Base-by-base conservation (phyloP, 2,888 invertebrate genomes). In the Lasius fuliginosus region DNA sequence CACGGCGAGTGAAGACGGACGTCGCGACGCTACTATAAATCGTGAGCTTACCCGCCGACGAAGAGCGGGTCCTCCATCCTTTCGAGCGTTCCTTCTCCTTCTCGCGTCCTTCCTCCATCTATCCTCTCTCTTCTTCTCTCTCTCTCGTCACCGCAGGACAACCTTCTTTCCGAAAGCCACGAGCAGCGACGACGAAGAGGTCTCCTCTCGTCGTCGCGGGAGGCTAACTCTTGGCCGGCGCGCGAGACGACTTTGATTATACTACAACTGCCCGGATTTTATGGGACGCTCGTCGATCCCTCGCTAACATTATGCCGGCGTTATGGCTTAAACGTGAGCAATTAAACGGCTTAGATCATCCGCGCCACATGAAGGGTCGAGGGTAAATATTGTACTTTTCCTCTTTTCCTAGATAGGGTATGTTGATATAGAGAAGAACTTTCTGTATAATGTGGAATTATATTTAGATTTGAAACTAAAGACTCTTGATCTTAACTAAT, bases 1-100 rank as follows among this genome's bases (percentile, higher is more conserved):
- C 95, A 95, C 95, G 95, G 93, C 93, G 93, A 95, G 94, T 94
- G 95, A 95, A 95, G 95, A 95, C 94, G 95, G 95, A 95, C 95
- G 94, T 94, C 94, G 95, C 94, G 95, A 94, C 94, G 94, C 94
- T 92, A 89, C 94, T 92, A 94, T 95, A 95, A 95, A 95, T 95
- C 93, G 92, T 89, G 85, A 88, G 93, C 93, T 94, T 94, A 94
- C 94, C 91, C 94, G 90, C 92, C 93, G 92, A 94, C 93, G 93
- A 90, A 91, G 93, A 92, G 91, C 90, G 88, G 49, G n/a, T 93
- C 91, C 92, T 91, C 90, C 86, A 90, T 91, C 91, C 87, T 86
- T 86, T 86, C 86, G 84, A 86, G 86, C 85, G 84, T 83, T 75
- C 84, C 84, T 73, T 68, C 74, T 88, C 83, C 68, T 83, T 82